Percentiles rank a stretch among this genome's conserved stretches.
These are phyloP conservation scores for Drosophila nigricruria DNA, from an alignment of 2,888 invertebrate species.

Conservation along the genomic window DNA sequence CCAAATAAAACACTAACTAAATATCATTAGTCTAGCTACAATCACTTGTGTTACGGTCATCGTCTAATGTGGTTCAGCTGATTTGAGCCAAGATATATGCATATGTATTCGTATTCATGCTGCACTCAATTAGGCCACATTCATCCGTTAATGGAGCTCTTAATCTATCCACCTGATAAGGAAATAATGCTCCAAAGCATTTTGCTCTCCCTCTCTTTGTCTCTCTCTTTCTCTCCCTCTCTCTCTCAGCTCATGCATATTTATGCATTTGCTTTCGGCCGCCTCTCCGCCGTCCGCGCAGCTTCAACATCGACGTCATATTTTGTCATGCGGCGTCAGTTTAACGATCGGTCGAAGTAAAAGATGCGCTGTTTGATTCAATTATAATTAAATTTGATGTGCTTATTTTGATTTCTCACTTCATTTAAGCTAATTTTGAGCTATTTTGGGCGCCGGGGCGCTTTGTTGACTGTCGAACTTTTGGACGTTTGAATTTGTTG, in stretches of 20 bases:
- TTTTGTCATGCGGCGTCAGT: constrained; percentile 73
- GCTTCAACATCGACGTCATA: constrained; percentile 11
- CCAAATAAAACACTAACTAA: background rate
- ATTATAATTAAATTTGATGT: constrained; percentile 72
- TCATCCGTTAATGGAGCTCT: constrained; percentile 1
- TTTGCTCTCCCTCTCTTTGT: background rate
- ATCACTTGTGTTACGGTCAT: background rate
- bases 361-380: constrained; percentile 56
- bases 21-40: background rate
- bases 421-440: constrained; percentile 77
- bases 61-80: background rate
- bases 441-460: constrained; percentile 56
- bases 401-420: constrained; percentile 79
- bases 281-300: background rate
- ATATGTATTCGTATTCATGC: background rate
- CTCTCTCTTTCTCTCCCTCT: background rate
- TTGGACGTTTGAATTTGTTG: constrained; percentile 44
- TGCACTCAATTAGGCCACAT: constrained; percentile 6
- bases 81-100: background rate
- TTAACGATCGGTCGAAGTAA: constrained; percentile 63
- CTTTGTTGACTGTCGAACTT: constrained; percentile 50
- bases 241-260: constrained; percentile 1
- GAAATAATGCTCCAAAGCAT: background rate
- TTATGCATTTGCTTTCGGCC: background rate
- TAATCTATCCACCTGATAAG: constrained; percentile 3